Evolutionary conservation across 37 sponge, comb jelly and placozoan genomes (phyloP).

Genomic region (Ephydatia muelleri): DNA sequence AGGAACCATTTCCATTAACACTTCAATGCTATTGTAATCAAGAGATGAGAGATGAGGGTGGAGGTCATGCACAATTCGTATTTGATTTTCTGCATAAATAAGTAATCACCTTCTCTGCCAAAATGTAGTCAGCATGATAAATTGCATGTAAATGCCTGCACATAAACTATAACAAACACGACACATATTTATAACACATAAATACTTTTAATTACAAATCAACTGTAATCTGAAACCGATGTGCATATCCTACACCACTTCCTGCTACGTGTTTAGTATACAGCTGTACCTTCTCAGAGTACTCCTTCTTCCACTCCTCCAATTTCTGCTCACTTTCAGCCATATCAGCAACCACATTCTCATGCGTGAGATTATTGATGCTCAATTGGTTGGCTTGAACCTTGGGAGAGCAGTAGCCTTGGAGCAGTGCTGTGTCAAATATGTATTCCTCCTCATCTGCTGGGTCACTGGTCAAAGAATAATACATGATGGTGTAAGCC

Average conservation of each 20-base stretch:
- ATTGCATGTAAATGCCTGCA: no score
- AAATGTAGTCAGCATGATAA: no score
- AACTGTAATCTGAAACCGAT: no score
- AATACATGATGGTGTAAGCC: not conserved
- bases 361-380: conserved; percentile 54
- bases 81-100: no score
- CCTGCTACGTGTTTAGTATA: not conserved
- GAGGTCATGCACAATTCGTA: no score
- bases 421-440: conserved; percentile 33
- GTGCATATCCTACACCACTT: no score
- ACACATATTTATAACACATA: conserved; percentile 31
- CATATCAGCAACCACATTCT: not conserved
- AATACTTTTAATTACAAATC: no score
- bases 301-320: not conserved
- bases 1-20: no score
- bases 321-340: not conserved
- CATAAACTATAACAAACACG: no score
- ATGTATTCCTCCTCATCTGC: conserved; percentile 23
- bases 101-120: no score
- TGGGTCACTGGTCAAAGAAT: not conserved
- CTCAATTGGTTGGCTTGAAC: conserved; percentile 24
- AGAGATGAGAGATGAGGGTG: no score
- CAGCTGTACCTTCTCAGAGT: not conserved
- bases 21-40: no score
- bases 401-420: conserved; percentile 20